Conservation (phyloP, 2,888 invertebrate genomes). For the Pachydiplax longipennis region DNA sequence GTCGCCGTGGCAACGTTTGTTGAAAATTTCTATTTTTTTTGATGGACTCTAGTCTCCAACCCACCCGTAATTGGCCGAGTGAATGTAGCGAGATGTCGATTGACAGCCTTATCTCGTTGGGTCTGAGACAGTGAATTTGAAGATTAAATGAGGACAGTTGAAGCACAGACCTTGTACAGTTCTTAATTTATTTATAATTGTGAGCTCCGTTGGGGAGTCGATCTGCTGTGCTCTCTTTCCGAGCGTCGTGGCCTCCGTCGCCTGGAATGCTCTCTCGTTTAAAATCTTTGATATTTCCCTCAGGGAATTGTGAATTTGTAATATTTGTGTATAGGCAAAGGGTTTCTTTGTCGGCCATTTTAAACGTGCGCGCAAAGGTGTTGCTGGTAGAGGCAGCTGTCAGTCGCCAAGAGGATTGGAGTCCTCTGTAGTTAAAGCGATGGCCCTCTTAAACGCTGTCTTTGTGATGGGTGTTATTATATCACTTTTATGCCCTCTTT, state of each 20-base stretch:
- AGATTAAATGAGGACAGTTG: constrained; percentile 1
- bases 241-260: background rate
- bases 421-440: background rate
- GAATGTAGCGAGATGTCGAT: background rate
- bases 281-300: background rate
- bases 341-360: constrained; percentile 4
- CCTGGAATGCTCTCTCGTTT: background rate
- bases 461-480: constrained; percentile 24
- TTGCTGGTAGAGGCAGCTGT: background rate
- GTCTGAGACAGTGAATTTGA: constrained; percentile 36
- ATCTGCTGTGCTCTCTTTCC: constrained; percentile 22
- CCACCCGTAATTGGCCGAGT: constrained; percentile 36
- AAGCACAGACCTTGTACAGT: constrained; percentile 39
- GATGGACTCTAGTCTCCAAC: constrained; percentile 43
- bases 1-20: constrained; percentile 23
- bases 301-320: constrained; percentile 11
- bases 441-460: constrained; percentile 14
- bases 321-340: background rate
- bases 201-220: constrained; percentile 10
- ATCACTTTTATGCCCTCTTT: constrained; percentile 21
- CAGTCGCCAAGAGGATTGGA: background rate
- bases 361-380: constrained; percentile 19
- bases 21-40: constrained; percentile 43
- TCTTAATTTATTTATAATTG: constrained; percentile 44
- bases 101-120: constrained; percentile 19